These are phyloP conservation scores for Platanista minor DNA, from an alignment of 2,113 vertebrate genomes.

Conservation along the genomic window DNA sequence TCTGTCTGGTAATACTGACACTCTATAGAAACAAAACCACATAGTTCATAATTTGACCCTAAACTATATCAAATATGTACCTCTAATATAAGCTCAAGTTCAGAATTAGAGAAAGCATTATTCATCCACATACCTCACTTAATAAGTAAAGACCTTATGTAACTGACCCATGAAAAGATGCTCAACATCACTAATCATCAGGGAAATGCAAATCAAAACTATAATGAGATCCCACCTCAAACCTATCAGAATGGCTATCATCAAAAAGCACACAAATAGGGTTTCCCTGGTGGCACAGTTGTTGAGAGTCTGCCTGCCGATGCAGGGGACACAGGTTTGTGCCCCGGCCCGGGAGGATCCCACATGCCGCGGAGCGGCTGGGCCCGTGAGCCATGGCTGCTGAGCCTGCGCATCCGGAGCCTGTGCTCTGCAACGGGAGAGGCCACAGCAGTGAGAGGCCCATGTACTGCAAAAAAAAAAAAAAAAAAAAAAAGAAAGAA, in stretches of 20 bases:
- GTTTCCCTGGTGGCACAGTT: no score
- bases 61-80: neutral
- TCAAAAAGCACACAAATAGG: neutral
- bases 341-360: no score
- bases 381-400: no score
- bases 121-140: constrained; percentile 26
- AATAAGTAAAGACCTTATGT: neutral
- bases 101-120: constrained; percentile 22
- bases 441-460: no score
- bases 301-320: no score
- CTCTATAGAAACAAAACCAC: neutral
- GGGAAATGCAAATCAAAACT: neutral
- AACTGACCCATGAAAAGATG: neutral
- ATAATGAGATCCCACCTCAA: neutral
- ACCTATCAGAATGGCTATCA: neutral
- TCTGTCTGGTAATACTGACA: neutral
- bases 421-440: no score
- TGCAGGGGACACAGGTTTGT: no score
- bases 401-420: no score
- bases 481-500: no score
- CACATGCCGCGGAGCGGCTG: no score
- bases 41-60: neutral
- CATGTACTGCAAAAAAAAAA: no score
- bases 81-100: neutral
- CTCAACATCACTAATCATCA: neutral